These are phyloP conservation scores for Serripes groenlandicus DNA, from an alignment of 2,888 invertebrate genomes.

Conservation along the genomic window DNA sequence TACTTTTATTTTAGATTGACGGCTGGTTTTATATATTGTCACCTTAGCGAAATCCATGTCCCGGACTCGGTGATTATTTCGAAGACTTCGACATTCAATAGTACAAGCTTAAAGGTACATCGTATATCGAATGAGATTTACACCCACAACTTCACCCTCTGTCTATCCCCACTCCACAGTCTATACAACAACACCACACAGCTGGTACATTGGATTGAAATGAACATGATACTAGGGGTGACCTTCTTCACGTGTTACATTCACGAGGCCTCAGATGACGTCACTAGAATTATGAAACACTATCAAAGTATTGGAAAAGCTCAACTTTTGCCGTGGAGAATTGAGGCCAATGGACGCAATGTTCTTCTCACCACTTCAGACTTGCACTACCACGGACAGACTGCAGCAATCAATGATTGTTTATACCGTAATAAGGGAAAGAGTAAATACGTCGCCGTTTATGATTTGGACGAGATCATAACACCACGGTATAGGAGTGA, in stretches of 20 bases:
- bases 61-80: neutral
- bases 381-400: neutral
- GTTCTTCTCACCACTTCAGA: no score
- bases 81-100: neutral
- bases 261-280: neutral
- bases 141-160: neutral
- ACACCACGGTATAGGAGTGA: neutral
- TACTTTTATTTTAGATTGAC: neutral
- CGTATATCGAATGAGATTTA: neutral
- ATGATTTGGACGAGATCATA: slow-evolving; percentile 1
- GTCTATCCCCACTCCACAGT: neutral
- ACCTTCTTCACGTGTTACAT: neutral
- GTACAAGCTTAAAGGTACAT: neutral
- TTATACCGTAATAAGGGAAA: neutral
- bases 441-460: neutral
- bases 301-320: neutral
- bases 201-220: neutral
- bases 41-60: neutral
- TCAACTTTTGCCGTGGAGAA: neutral
- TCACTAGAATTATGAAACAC: neutral
- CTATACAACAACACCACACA: neutral
- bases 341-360: neutral
- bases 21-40: neutral
- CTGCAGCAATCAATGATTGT: neutral
- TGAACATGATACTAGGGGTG: neutral